Conservation (phyloP, 2,797 vertebrate genomes). For the Gambusia yucatana region DNA sequence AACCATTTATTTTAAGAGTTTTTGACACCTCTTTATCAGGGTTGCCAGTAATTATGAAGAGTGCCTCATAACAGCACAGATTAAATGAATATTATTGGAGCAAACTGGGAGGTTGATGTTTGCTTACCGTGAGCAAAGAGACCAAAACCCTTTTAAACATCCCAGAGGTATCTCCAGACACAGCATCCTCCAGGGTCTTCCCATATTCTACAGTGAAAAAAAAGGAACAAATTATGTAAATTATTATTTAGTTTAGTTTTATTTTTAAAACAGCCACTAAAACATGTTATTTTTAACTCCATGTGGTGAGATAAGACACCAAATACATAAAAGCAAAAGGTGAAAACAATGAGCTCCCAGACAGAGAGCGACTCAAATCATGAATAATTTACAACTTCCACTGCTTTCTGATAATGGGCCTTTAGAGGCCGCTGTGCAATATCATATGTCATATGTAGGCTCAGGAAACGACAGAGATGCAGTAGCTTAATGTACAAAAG, state of each 20-base stretch:
- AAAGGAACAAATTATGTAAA: background rate
- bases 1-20: background rate
- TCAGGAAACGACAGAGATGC: background rate
- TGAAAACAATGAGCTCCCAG: constrained; percentile 23
- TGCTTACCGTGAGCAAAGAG: constrained; percentile 89
- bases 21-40: background rate
- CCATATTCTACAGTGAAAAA: constrained; percentile 79
- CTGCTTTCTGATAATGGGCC: constrained; percentile 52
- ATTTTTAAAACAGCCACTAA: background rate
- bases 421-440: constrained; percentile 27
- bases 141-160: constrained; percentile 94
- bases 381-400: constrained; percentile 62
- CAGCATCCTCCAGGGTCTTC: constrained; percentile 85
- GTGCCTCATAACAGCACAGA: background rate
- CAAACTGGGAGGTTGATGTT: background rate
- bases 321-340: constrained; percentile 19
- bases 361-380: constrained; percentile 21
- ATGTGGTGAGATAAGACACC: background rate
- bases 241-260: background rate
- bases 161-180: constrained; percentile 91
- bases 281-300: background rate
- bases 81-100: background rate
- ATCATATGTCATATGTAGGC: constrained; percentile 49
- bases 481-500: background rate
- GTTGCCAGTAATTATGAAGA: background rate